Evolutionary conservation across 2,888 invertebrate genomes (phyloP), one percentile per base, ranked within the genome.

Genomic region (Dione juno): DNA sequence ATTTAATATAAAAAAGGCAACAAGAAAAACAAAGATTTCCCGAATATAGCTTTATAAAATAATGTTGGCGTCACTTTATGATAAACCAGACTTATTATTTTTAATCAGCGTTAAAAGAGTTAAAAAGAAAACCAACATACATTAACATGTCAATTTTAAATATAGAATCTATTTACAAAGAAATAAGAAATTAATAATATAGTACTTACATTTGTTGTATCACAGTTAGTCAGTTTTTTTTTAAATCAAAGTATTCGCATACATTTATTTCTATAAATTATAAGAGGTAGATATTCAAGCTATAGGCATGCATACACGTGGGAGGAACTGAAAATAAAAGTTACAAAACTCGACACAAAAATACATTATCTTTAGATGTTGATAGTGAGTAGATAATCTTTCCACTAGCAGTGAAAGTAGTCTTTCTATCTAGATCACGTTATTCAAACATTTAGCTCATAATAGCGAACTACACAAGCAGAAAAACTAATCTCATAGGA

Each of bases 401-500:
- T 10, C 16, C 57, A 40, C 16, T 37, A 37, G 11, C 10, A 57
- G 57, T 57, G 57, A 57, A 57, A 16, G 37, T 57, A 37, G 54
- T 54, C 6, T 37, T 57, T 57, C 1, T 37, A 57, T 57, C 37
- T 40, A 16, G 10, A 57, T 37, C 57, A 57, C 11, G n/a, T 16
- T 11, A 37, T 37, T 3, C 21, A 59, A 14, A 19, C 9, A n/a
- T 21, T 28, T 50, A 35, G 11, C 35, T 11, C 8, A 37, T n/a
- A 50, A 64, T 13, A 37, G 35, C 35, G 8, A 16, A 63, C 14
- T 63, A 35, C 35, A 35, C 3, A 54, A 8, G 3, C 40, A 28
- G 0, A 43, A 54, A 64, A 57, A 19, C 21, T 40, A 64, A 57
- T 41, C 65, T 64, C 59, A 65, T 43, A 53, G 64, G 43, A 67